Conservation (phyloP, 1,140 invertebrate species). For the Zaprionus capensis region DNA sequence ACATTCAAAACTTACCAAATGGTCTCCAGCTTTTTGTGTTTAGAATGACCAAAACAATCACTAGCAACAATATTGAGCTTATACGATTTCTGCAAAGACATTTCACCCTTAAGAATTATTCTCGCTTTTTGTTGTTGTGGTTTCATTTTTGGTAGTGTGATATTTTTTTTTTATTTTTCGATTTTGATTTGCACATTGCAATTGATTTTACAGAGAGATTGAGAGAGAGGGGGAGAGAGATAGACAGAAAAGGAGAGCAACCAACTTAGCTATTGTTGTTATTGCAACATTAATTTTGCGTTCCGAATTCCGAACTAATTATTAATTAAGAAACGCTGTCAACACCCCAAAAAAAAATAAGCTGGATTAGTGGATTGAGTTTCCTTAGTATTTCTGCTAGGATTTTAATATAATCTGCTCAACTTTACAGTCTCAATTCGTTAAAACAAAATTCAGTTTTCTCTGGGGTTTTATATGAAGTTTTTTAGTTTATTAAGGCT, state of each 20-base stretch:
- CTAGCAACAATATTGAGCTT: slow-evolving; percentile 84
- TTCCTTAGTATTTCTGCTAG: not conserved
- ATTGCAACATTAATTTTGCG: not conserved
- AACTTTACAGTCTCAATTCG: not conserved
- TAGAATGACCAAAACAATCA: slow-evolving; percentile 84
- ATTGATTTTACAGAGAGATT: slow-evolving; percentile 26
- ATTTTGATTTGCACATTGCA: slow-evolving; percentile 32
- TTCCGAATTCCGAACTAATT: not conserved
- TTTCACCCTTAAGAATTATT: slow-evolving; percentile 84
- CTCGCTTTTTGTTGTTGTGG: slow-evolving; percentile 66
- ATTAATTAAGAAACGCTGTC: not conserved
- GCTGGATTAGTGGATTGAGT: not conserved
- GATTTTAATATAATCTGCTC: not conserved
- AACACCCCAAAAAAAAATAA: not conserved
- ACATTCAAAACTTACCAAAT: slow-evolving; percentile 84
- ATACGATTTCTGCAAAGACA: slow-evolving; percentile 84
- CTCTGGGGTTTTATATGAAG: not conserved
- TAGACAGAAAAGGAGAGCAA: slow-evolving; percentile 52
- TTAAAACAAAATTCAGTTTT: not conserved
- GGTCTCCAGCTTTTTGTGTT: slow-evolving; percentile 83
- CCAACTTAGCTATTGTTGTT: slow-evolving; percentile 41
- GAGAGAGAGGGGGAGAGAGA: slow-evolving; percentile 53
- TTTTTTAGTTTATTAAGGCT: not conserved
- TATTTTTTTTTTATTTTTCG: slow-evolving; percentile 41
- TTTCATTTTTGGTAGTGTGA: slow-evolving; percentile 59